These are phyloP conservation scores for Acanthopagrus latus DNA, from an alignment of 2,797 vertebrate species.

Conservation along the genomic window DNA sequence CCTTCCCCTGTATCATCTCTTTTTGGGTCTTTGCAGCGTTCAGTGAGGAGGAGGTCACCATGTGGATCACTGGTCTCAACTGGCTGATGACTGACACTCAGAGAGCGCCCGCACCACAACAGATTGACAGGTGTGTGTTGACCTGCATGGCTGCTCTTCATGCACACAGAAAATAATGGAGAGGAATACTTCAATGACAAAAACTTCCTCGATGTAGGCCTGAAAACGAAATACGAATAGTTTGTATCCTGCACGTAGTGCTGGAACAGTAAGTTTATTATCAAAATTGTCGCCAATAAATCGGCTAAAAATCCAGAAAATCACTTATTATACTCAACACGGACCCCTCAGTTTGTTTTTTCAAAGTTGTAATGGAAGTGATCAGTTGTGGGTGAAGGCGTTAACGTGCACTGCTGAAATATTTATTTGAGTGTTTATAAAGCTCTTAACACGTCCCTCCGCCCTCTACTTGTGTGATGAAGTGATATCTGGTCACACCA, in stretches of 20 bases:
- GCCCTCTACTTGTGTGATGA: not conserved
- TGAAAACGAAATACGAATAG: not conserved
- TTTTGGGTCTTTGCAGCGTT: constrained; percentile 81
- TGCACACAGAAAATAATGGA: not conserved
- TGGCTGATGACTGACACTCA: constrained; percentile 89
- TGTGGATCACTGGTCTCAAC: constrained; percentile 89
- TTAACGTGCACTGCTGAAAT: not conserved
- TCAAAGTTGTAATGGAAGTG: not conserved
- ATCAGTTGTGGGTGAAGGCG: not conserved
- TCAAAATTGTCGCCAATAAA: not conserved
- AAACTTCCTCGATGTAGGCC: no score
- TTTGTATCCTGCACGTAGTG: not conserved
- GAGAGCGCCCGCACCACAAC: constrained; percentile 85
- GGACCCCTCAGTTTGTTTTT: not conserved
- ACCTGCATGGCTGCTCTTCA: not conserved
- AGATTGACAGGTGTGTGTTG: constrained; percentile 86
- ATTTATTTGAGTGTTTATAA: not conserved
- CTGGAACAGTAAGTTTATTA: not conserved
- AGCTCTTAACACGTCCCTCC: no score
- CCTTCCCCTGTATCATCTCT: not conserved
- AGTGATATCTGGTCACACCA: constrained; percentile 17
- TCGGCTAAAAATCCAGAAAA: not conserved
- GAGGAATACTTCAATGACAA: not conserved
- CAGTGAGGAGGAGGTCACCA: constrained; percentile 90
- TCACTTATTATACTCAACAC: no score